Evolutionary conservation across 1,140 invertebrate species (phyloP).

Genomic region (Antheraea pernyi): DNA sequence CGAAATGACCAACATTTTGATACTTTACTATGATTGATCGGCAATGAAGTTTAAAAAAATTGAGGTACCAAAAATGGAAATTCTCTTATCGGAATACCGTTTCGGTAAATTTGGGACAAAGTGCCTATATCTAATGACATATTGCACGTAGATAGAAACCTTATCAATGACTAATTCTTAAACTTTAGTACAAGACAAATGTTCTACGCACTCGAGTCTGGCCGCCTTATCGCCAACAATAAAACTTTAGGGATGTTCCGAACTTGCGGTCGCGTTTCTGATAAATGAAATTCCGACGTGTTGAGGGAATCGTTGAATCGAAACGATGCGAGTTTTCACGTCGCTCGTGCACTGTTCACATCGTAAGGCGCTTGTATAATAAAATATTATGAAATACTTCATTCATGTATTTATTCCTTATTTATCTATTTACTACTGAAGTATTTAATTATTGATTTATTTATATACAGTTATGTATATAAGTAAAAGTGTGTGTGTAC

Average conservation of each 20-base stretch:
- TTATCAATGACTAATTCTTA: slow-evolving; percentile 13
- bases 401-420: too few species aligned
- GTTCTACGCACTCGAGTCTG: neutral
- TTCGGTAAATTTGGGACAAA: neutral
- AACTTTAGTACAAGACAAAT: slow-evolving; percentile 12
- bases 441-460: too few species aligned
- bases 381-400: too few species aligned
- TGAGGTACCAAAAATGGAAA: too few species aligned
- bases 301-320: slow-evolving; percentile 25
- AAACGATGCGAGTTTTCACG: neutral
- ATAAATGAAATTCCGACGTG: slow-evolving; percentile 30
- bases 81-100: neutral
- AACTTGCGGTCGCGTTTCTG: slow-evolving; percentile 19
- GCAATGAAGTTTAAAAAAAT: too few species aligned
- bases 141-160: slow-evolving; percentile 9
- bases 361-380: neutral
- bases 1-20: too few species aligned
- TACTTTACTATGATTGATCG: too few species aligned
- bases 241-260: slow-evolving; percentile 27
- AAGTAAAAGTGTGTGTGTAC: too few species aligned
- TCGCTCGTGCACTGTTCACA: neutral
- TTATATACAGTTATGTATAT: too few species aligned
- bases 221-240: slow-evolving; percentile 19
- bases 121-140: slow-evolving; percentile 3
- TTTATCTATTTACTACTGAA: too few species aligned